Evolutionary conservation across 2,888 invertebrate genomes (phyloP), one percentile per base, ranked within the genome.

Genomic region (Danaus chrysippus): DNA sequence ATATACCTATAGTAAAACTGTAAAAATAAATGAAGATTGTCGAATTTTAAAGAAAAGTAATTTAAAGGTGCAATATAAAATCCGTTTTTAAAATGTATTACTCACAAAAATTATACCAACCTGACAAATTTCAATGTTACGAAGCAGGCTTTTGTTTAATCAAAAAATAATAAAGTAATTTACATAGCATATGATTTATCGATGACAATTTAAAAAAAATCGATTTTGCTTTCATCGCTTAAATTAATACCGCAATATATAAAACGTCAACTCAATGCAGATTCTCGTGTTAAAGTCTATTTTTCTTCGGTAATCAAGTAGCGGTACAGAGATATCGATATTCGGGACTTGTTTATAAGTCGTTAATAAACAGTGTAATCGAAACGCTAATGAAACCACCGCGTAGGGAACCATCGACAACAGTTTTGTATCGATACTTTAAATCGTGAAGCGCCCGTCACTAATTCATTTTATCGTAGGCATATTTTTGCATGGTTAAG

Each of bases 331-430:
- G 73, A 72, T 73, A 78, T 80, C 75, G 78, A 76, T 76, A 68
- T 66, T 67, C 68, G 78, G 72, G 76, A 78, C 74, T 81, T 79
- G 79, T 83, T 82, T 76, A 78, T 81, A 79, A 84, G 76, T 83
- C 79, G 83, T 86, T 83, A 82, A 85, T 83, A 82, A 76, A 69
- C 78, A 78, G 76, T 74, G 79, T 80, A 86, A 86, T 86, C 82
- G 81, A 83, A 77, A 76, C 77, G 70, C 73, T 79, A 82, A 84
- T 83, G 79, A 81, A 83, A 81, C 77, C 70, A 76, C 73, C 58
- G 64, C 70, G 74, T 59, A 69, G 62, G 70, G 72, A 64, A 70
- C 75, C 84, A 86, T 86, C 79, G 83, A 79, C 70, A 66, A 49
- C 10, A 62, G 75, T 86, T 87, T 86, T 86, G 86, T 82, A 83